Evolutionary conservation across 2,797 vertebrate species (phyloP).

Genomic region (Melanotaenia parkinsoni): DNA sequence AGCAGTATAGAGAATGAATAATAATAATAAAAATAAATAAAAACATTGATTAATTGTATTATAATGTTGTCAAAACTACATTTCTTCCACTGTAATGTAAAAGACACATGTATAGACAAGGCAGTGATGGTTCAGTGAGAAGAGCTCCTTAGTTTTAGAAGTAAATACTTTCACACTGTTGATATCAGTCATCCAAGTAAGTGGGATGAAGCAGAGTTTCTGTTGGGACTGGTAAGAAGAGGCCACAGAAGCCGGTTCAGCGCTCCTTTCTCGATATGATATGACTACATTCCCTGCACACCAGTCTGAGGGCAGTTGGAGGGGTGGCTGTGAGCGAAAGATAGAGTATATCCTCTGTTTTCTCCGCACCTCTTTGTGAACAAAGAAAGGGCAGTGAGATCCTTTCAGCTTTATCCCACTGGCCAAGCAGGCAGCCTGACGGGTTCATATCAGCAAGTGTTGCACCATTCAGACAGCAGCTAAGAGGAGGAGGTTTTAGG

Average conservation of each 20-base stretch:
- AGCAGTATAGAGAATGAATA: too few relatives aligned
- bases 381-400: conserved; percentile 55
- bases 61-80: neutral
- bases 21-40: too few relatives aligned
- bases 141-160: conserved; percentile 45
- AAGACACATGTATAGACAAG: neutral
- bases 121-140: conserved; percentile 11
- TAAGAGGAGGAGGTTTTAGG: conserved; percentile 49
- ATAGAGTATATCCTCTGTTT: conserved; percentile 49
- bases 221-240: conserved; percentile 46
- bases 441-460: conserved; percentile 56
- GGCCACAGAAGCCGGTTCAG: conserved; percentile 57
- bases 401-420: conserved; percentile 47
- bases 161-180: conserved; percentile 51
- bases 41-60: neutral
- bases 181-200: conserved; percentile 58
- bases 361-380: conserved; percentile 57
- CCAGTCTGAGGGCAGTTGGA: conserved; percentile 47
- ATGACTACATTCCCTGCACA: conserved; percentile 46
- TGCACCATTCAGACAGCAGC: conserved; percentile 49
- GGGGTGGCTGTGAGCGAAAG: conserved; percentile 44
- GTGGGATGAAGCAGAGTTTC: conserved; percentile 56
- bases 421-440: conserved; percentile 57
- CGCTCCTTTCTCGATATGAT: conserved; percentile 56
- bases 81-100: neutral